Evolutionary conservation across 2,113 vertebrate genomes (phyloP), one percentile per base, ranked within the genome.

Genomic region (Phyllopteryx taeniolatus): DNA sequence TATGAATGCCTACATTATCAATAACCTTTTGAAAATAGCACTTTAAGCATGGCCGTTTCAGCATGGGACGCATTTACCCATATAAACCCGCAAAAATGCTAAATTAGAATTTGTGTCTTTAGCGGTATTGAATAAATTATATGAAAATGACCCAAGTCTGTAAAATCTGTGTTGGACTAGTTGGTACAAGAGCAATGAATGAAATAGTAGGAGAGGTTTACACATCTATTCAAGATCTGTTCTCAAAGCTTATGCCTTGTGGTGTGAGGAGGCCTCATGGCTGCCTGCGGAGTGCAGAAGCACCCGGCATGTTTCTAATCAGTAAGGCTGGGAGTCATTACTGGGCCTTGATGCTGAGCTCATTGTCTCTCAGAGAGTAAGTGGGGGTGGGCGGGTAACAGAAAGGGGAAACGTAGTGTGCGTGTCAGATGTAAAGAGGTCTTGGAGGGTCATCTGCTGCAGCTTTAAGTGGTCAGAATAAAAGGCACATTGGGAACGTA

Each of bases 261-360:
- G 74, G 76, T 79, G 83, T 75, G 72, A 80, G 60, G 57, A 83
- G 81, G 87, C 77, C 76, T 84, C 85, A 81, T 75, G 79, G 86
- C 86, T 83, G 84, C 75, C 90, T 85, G 85, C 87, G 86, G 90
- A 93, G 91, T 86, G 90, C 92, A 94, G 92, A 92, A 93, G 92
- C 89, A 84, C 87, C 82, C 88, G 83, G 86, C 90, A 91, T 95
- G 94, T 92, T 95, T 92, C 93, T 93, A 94, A 94, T 95, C 94
- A 95, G 83, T 69, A 79, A 74, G 88, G 85, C 91, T 93, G 92
- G 88, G 89, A 90, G 86, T 92, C 88, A 93, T 93, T 92, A 93
- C 75, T 82, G 77, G 75, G 79, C 81, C 81, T 83, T 79, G 62
- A 79, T 82, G 83, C 88, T 90, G 82, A 91, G 87, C 89, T 92